A percentile compares a stretch with the other conserved stretches of the same genome.
These are phyloP conservation scores for Glomeris maerens DNA, from an alignment of 1,140 invertebrate species.

Conservation along the genomic window DNA sequence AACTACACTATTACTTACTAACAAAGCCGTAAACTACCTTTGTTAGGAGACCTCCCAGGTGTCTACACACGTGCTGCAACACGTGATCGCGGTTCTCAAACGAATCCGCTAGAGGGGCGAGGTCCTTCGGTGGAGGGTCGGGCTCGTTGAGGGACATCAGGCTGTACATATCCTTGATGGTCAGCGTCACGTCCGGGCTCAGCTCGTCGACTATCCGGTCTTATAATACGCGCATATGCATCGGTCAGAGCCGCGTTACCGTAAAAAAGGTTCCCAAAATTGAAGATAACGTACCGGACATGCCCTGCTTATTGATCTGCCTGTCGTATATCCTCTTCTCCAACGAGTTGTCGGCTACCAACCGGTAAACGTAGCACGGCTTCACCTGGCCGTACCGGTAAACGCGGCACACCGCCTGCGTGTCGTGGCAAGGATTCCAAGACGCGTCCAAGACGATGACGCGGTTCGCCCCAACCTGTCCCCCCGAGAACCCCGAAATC, in stretches of 20 bases:
- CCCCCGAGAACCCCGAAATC: background rate
- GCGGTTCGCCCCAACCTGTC: slow-evolving; percentile 67
- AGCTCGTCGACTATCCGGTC: slow-evolving; percentile 95
- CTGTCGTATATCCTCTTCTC: slow-evolving; percentile 97
- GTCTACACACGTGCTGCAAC: slow-evolving; percentile 54
- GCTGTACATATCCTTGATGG: slow-evolving; percentile 85
- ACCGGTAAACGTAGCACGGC: slow-evolving; percentile 84
- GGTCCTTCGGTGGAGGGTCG: slow-evolving; percentile 51
- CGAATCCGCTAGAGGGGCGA: slow-evolving; percentile 47
- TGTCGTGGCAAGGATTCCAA: slow-evolving; percentile 99
- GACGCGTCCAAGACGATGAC: slow-evolving; percentile 96
- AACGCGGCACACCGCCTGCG: slow-evolving; percentile 93
- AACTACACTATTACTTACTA: too few species aligned
- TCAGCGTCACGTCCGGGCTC: slow-evolving; percentile 89
- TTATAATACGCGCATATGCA: slow-evolving; percentile 19
- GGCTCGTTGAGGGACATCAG: slow-evolving; percentile 83
- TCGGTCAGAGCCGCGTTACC: too few species aligned
- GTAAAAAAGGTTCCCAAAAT: slow-evolving; percentile 8
- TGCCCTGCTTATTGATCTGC: slow-evolving; percentile 91
- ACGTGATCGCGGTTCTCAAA: slow-evolving; percentile 71
- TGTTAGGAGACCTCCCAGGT: slow-evolving; percentile 47
- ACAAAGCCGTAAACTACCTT: slow-evolving; percentile 20
- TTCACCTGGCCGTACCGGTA: slow-evolving; percentile 93
- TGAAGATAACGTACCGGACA: slow-evolving; percentile 44
- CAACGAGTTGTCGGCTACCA: slow-evolving; percentile 91